Conservation (phyloP, 2,888 invertebrate genomes). For the Tenthredo livida region DNA sequence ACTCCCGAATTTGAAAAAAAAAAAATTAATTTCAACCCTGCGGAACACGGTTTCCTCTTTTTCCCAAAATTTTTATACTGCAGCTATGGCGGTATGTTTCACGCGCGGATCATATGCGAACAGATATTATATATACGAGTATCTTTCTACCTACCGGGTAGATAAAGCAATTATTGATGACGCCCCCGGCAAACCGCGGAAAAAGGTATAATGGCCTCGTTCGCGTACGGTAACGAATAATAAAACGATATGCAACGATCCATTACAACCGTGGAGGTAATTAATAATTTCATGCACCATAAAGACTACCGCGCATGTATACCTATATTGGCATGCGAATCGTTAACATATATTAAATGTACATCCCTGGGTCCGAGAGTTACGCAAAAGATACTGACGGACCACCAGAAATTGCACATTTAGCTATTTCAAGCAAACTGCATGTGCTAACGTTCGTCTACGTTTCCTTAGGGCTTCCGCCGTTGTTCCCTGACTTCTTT, state of each 20-base stretch:
- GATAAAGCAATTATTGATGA: constrained; percentile 35
- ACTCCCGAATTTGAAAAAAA: neutral
- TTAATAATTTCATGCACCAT: constrained; percentile 48
- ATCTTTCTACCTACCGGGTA: neutral
- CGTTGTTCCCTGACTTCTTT: neutral
- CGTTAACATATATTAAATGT: neutral
- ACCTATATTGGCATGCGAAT: neutral
- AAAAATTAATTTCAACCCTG: neutral
- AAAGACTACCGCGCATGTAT: constrained; percentile 1
- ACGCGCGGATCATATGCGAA: neutral
- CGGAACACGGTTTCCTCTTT: neutral
- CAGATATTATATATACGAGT: neutral
- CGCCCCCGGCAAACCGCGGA: constrained; percentile 13
- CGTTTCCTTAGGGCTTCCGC: neutral
- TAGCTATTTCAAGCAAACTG: neutral
- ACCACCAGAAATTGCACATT: neutral
- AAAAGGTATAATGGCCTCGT: constrained; percentile 32
- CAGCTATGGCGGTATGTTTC: neutral
- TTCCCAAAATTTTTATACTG: neutral
- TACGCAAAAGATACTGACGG: neutral
- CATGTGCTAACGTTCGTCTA: neutral
- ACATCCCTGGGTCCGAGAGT: neutral
- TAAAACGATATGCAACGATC: constrained; percentile 36
- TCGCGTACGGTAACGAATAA: constrained; percentile 17
- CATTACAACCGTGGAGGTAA: constrained; percentile 21